These are phyloP conservation scores for Picus viridis DNA, from an alignment of 2,797 vertebrate genomes.

Conservation along the genomic window DNA sequence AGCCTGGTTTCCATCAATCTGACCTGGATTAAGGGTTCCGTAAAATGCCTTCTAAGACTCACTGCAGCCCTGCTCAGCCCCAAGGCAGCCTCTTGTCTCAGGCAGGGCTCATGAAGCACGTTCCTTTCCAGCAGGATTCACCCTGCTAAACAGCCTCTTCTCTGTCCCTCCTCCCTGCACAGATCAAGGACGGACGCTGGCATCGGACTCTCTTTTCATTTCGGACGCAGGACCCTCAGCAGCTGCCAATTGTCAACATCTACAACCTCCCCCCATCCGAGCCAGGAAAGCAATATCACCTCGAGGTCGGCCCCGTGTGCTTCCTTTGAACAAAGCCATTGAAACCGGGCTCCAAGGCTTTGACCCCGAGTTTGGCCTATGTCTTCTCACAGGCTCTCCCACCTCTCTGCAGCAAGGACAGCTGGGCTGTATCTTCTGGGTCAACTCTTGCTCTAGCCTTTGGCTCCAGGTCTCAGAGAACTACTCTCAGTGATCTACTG, in stretches of 20 bases:
- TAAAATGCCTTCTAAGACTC: not conserved
- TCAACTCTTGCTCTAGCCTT: slow-evolving; percentile 35
- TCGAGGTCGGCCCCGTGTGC: slow-evolving; percentile 94
- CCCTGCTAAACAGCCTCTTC: not conserved
- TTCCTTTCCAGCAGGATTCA: not conserved
- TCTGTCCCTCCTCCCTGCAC: not conserved
- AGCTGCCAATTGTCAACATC: slow-evolving; percentile 90
- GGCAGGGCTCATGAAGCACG: rapidly evolving
- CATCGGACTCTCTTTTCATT: slow-evolving; percentile 91
- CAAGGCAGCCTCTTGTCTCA: not conserved
- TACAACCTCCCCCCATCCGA: slow-evolving; percentile 84
- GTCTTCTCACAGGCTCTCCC: slow-evolving; percentile 36
- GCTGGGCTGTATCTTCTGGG: slow-evolving; percentile 15
- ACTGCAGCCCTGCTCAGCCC: not conserved
- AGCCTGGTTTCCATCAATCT: not conserved
- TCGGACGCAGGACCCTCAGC: slow-evolving; percentile 89
- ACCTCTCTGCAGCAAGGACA: slow-evolving; percentile 28
- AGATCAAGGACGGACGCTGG: slow-evolving; percentile 94
- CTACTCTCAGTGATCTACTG: not conserved
- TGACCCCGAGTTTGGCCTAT: not conserved
- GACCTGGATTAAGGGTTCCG: not conserved
- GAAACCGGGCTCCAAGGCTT: not conserved
- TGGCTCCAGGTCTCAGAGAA: slow-evolving; percentile 31
- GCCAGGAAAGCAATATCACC: slow-evolving; percentile 85
- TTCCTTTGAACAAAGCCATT: slow-evolving; percentile 84